Evolutionary conservation across 2,113 vertebrate species (phyloP), one percentile per base, ranked within the genome.

Genomic region (Cheirogaleus medius): DNA sequence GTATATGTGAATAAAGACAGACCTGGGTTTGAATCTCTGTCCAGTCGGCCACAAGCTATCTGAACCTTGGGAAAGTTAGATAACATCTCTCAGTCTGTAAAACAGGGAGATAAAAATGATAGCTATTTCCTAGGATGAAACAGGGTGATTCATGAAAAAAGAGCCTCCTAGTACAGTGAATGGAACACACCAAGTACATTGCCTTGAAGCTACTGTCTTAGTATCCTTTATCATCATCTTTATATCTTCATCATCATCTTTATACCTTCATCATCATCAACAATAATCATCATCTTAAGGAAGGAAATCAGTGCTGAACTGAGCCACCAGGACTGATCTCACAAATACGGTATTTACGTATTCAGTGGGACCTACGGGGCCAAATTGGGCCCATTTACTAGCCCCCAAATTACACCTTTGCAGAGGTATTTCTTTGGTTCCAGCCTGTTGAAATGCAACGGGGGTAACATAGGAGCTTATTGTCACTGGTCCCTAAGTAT

Each of bases 1-100:
- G 10, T 1, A 4, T 25, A 14, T 32, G 10, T 29, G 68, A 85
- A 23, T 60, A 64, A 78, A 32, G 37, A 44, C 20, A 80, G 87
- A 52, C 23, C 63, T 58, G 83, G 12, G 68, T 80, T 58, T 80
- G 69, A 78, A 63, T 69, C 49, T 87, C 90, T 83, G 20, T 54
- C 47, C 90, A 37, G 27, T 49, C 44, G 34, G 29, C 85, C 37
- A 32, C 10, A 56, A 44, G 39, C 20, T 25, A 3, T 69, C 54
- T n/a, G 37, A 54, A 76, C 20, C 20, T 32, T 54, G 49, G 39
- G 39, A 25, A 96, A 71, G 32, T 63, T 69, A 92, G 64, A 60
- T 76, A 78, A 64, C 10, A 9, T 66, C 60, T 68, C 21, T 64
- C 37, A 52, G 54, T 87, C 32, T 78, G 6, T 73, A 54, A 66